Base-by-base conservation (phyloP, 1,140 invertebrate species). In the Pseudobourletiella spinata region DNA sequence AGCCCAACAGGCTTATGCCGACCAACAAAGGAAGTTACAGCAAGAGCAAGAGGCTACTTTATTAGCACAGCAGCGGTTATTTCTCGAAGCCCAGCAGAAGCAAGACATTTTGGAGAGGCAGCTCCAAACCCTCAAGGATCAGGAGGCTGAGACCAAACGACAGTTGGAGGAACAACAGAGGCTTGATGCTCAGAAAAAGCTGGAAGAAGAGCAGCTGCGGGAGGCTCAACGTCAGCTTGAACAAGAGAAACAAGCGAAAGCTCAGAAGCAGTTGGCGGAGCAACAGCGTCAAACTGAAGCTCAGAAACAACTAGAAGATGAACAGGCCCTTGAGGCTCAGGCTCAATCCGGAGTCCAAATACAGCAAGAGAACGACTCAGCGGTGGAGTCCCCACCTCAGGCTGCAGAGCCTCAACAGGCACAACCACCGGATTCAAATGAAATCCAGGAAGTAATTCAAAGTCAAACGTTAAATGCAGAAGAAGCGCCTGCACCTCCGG, bases 1-100 rank as follows among this genome's bases (percentile, higher is more conserved):
- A n/a, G 43, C 39, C 26, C 55, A 61, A 32, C 15, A 55, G 24
- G n/a, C 18, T 15, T 39, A 26, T 35, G 20, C 52, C n/a, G 52
- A 55, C 2, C 52, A 55, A 55, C 52, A 55, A 22, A 55, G 52
- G 28, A 8, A 30, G 35, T 57, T 48, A 43, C 61, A 51, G 20
- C 43, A 22, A 44, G 29, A 59, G 11, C 58, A 43, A 64, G 50
- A 50, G 11, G 57, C 59, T 28, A 43, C 18, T 28, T 3, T 51
- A 8, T 26, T 8, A 24, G 25, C 20, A 26, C 48, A 51, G n/a
- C 48, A 51, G 28, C 14, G 18, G 18, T 48, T 22, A 18, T 15
- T 11, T 6, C 6, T 48, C 6, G 48, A 51, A 26, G 48, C 48
- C 3, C 14, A 51, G n/a, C 14, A 51, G n/a, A 24, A 51, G 28